Base-by-base conservation (phyloP, 2,888 invertebrate species). In the Seira sanloemensis region DNA sequence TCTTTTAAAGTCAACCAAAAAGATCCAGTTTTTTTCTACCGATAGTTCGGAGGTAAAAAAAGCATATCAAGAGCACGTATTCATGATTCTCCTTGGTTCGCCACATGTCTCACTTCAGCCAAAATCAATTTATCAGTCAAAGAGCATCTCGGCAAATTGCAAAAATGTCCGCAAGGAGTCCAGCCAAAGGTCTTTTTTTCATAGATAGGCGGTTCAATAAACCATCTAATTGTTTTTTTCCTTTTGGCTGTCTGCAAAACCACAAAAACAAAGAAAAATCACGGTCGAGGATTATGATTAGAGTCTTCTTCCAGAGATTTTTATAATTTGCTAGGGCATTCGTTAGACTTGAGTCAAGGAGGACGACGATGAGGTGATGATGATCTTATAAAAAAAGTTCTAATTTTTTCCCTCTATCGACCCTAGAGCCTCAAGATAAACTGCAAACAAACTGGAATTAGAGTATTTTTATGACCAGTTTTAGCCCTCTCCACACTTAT, bases 61-160 rank as follows among this genome's bases (percentile, higher is more conserved):
- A 16, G 50, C 50, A 50, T n/a, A 50, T 50, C 50, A 50, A 12
- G n/a, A 16, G 50, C 50, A 50, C 50, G 37, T n/a, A n/a, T n/a
- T n/a, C n/a, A n/a, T n/a, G 37, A 37, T 4, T 37, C 37, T 37
- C 12, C 12, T 12, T n/a, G 50, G 2, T 16, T 7, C n/a, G 50
- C 50, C 50, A 50, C 50, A 50, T 50, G 50, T 50, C 50, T 50
- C 50, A 50, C 50, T 18, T 50, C 5, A 50, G 50, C 50, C 16
- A 62, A 62, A 74, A 74, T 74, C 74, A 74, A 74, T 74, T 74
- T 74, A 74, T 74, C 74, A 74, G 26, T 19, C 27, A 18, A 26
- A 50, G n/a, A 50, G 50, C 50, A 50, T 2, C 50, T 37, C 37
- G n/a, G 50, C n/a, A n/a, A n/a, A n/a, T n/a, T n/a, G n/a, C n/a